Conservation (phyloP, 2,113 vertebrate species). For the Mastomys coucha region DNA sequence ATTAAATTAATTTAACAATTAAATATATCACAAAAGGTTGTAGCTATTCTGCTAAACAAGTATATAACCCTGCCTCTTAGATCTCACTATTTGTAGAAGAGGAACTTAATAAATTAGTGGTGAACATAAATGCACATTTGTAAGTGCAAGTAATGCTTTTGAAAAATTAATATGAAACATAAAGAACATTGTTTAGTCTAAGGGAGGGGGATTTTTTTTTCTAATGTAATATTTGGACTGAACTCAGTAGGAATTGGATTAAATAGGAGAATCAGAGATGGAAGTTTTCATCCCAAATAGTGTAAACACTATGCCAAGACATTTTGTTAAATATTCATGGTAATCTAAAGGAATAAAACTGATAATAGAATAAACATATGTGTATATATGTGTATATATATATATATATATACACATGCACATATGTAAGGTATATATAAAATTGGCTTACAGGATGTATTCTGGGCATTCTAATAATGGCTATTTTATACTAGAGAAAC, state of each 20-base stretch:
- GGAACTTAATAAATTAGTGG: not conserved
- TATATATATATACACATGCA: not conserved
- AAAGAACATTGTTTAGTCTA: not conserved
- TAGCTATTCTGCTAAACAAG: not conserved
- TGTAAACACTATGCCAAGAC: not conserved
- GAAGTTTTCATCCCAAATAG: not conserved
- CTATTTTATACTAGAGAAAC: not conserved
- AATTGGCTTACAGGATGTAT: not conserved
- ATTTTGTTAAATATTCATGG: not conserved
- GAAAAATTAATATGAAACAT: not conserved
- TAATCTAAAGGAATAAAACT: not conserved
- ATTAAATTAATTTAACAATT: not conserved
- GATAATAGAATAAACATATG: not conserved
- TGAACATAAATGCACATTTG: not conserved
- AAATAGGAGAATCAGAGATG: not conserved
- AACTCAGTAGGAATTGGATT: not conserved
- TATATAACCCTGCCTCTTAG: not conserved
- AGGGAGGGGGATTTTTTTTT: not conserved
- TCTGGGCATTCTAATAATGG: not conserved
- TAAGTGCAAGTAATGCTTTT: not conserved
- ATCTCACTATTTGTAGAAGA: slow-evolving; percentile 12
- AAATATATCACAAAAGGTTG: not conserved
- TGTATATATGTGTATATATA: not conserved
- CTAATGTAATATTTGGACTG: not conserved
- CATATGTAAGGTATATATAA: not conserved